Conservation (phyloP, 2,797 vertebrate genomes). For the Gallinago nigripennis region DNA sequence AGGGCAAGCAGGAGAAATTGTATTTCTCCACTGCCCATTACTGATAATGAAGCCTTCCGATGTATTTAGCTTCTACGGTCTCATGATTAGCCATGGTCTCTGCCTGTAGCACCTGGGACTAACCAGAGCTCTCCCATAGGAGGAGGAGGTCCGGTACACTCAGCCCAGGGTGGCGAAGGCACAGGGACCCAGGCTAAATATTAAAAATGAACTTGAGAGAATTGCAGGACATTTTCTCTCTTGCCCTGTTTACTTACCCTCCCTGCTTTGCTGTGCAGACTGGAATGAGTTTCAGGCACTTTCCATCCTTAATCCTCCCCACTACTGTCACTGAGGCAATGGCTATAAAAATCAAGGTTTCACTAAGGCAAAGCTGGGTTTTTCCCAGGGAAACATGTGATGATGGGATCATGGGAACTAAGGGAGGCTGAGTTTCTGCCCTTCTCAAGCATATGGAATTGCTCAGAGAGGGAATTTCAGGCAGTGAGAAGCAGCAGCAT, state of each 20-base stretch:
- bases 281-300: not conserved
- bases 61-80: not conserved
- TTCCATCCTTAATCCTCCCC: not conserved
- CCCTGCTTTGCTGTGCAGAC: not conserved
- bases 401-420: not conserved
- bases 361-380: not conserved
- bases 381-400: not conserved
- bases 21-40: not conserved
- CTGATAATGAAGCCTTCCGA: not conserved
- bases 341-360: not conserved
- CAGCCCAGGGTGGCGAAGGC: not conserved
- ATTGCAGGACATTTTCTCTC: slow-evolving; percentile 15
- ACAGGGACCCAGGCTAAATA: not conserved
- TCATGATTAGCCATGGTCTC: not conserved
- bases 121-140: not conserved
- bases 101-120: not conserved
- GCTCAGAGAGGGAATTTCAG: not conserved
- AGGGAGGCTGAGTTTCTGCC: not conserved
- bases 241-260: not conserved
- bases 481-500: not conserved
- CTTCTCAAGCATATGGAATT: not conserved
- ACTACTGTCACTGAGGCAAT: not conserved
- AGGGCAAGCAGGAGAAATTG: not conserved
- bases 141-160: not conserved
- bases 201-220: not conserved